Evolutionary conservation across 2,888 invertebrate genomes (phyloP).

Genomic region (Drosophila testacea): DNA sequence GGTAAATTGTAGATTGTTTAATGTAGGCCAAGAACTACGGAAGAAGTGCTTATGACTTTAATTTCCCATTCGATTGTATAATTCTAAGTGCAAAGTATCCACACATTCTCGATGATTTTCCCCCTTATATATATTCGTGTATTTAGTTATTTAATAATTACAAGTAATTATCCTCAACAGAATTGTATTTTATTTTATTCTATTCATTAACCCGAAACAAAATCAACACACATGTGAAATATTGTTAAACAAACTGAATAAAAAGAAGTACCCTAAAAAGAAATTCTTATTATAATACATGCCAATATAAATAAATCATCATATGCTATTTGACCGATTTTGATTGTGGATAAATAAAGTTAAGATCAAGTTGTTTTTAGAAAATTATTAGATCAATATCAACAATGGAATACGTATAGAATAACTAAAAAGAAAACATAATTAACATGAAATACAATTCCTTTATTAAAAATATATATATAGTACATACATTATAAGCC

Average conservation of each 20-base stretch:
- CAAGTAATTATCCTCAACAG: slow-evolving; percentile 47
- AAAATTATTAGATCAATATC: slow-evolving; percentile 1
- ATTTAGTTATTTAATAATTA: slow-evolving; percentile 63
- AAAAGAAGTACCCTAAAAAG: slow-evolving; percentile 26
- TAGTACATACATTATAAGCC: slow-evolving; percentile 52
- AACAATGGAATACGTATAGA: slow-evolving; percentile 4
- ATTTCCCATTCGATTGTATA: slow-evolving; percentile 54
- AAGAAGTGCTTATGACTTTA: slow-evolving; percentile 52
- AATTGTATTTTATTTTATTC: slow-evolving; percentile 55
- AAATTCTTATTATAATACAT: slow-evolving; percentile 43
- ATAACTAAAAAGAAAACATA: slow-evolving; percentile 4
- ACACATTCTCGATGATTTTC: slow-evolving; percentile 71
- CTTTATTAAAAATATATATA: slow-evolving; percentile 54
- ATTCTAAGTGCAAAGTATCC: slow-evolving; percentile 71
- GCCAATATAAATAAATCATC: slow-evolving; percentile 52
- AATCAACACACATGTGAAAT: slow-evolving; percentile 64
- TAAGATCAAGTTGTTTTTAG: slow-evolving; percentile 69
- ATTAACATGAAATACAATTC: slow-evolving; percentile 43
- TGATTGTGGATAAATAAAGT: slow-evolving; percentile 62
- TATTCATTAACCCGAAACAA: slow-evolving; percentile 55
- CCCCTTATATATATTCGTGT: slow-evolving; percentile 42
- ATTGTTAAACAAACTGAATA: slow-evolving; percentile 69
- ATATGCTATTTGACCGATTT: slow-evolving; percentile 49
- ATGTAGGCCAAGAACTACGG: slow-evolving; percentile 31
- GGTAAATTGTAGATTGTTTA: slow-evolving; percentile 47